Conservation (phyloP, 2,888 invertebrate genomes). For the Sinentomon sp. region DNA sequence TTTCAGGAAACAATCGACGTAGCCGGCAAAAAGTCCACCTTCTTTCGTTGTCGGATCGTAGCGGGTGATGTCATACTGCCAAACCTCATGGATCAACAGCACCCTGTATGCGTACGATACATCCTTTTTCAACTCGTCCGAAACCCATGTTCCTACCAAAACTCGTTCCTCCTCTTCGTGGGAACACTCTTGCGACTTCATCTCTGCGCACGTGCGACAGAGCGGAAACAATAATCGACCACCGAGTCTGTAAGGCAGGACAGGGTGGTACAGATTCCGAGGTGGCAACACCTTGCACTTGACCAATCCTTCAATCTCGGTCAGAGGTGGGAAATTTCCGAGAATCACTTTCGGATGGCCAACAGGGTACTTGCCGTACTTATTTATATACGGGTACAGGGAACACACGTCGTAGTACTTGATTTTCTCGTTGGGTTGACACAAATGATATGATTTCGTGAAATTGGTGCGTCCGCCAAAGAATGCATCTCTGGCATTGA, state of each 20-base stretch:
- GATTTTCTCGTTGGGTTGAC: background rate
- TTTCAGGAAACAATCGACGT: too few relatives aligned
- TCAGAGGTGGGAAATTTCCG: too few relatives aligned
- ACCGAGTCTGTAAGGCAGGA: constrained; percentile 15
- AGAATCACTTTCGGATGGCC: too few relatives aligned
- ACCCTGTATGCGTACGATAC: too few relatives aligned
- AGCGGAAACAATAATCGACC: constrained; percentile 16
- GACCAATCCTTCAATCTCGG: constrained; percentile 15
- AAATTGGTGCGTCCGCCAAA: constrained; percentile 17
- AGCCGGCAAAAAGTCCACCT: too few relatives aligned
- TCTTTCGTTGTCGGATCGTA: too few relatives aligned
- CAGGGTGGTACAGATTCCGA: constrained; percentile 15
- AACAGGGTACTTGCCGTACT: too few relatives aligned
- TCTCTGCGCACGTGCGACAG: constrained; percentile 14
- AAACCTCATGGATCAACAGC: too few relatives aligned
- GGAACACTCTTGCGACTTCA: constrained; percentile 13
- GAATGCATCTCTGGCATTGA: constrained; percentile 17
- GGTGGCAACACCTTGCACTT: constrained; percentile 17
- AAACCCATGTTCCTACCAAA: constrained; percentile 16
- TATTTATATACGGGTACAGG: too few relatives aligned
- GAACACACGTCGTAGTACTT: too few relatives aligned
- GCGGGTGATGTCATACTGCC: too few relatives aligned
- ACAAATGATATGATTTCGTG: constrained; percentile 14
- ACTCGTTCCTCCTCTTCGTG: constrained; percentile 14
- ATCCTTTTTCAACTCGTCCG: constrained; percentile 17